Conservation (phyloP, 1,140 invertebrate genomes). For the Drosophila tristis region DNA sequence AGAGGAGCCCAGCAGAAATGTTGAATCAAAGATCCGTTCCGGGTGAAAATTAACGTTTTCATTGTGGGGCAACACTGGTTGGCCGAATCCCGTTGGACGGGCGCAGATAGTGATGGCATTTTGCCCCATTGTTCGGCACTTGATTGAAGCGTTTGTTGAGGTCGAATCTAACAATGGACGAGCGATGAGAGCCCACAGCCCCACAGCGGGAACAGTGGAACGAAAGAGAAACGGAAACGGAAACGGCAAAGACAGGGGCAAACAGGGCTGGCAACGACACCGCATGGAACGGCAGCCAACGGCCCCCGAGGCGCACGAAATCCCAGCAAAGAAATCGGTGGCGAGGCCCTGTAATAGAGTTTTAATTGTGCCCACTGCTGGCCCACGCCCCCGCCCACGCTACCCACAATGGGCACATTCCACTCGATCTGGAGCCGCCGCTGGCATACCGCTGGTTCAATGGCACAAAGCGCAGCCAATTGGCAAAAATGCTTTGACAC, state of each 20-base stretch:
- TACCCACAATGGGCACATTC: too few species aligned
- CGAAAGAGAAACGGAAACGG: conserved; percentile 5
- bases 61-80: too few species aligned
- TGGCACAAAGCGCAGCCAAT: conserved; percentile 48
- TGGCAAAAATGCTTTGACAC: conserved; percentile 61
- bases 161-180: conserved; percentile 1
- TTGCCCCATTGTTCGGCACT: conserved; percentile 23
- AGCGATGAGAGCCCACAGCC: too few species aligned
- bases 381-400: background rate
- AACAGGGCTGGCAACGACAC: conserved; percentile 3
- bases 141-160: conserved; percentile 50
- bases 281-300: background rate
- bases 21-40: too few species aligned
- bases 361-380: conserved; percentile 22
- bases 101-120: background rate
- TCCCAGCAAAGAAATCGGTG: conserved; percentile 14
- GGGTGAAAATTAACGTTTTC: too few species aligned
- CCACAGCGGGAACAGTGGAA: conserved; percentile 7
- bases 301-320: background rate
- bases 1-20: too few species aligned
- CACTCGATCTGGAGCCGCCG: background rate
- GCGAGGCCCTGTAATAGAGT: conserved; percentile 33
- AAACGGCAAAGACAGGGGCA: conserved; percentile 10
- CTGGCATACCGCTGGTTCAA: conserved; percentile 19
- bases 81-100: too few species aligned